Evolutionary conservation across 2,888 invertebrate species (phyloP), one percentile per base, ranked within the genome.

Genomic region (Drosophila affinis): DNA sequence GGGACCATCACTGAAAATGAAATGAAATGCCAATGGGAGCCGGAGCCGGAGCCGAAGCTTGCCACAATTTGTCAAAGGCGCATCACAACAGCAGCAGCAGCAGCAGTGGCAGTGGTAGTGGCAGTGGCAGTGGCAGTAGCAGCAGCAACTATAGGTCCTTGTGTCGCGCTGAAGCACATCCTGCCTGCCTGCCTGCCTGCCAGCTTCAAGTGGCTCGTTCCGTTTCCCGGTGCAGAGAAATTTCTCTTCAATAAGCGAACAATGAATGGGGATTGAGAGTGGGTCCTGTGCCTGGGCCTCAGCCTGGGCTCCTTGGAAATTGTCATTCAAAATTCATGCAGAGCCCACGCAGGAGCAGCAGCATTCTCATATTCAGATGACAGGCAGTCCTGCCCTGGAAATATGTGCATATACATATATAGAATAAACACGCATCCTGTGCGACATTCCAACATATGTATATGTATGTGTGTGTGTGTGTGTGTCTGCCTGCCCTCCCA

Each of bases 251-350:
- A 57, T 67, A 67, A 67, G 56, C 67, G 67, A 64, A 67, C 67
- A 67, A 67, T 67, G 56, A 44, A 64, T 67, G 52, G 57, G 46
- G 51, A 45, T 55, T 46, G 64, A 47, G 46, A 55, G 52, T 56
- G 53, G 77, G 54, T 49, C 47, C 57, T 27, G 57, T n/a, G 39
- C 61, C 61, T 54, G 51, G 3, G 32, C 32, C 10, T 67, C 47
- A 56, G 27, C 7, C 27, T 0, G 7, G 27, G 12, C 45, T 58
- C 34, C 70, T 53, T 56, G 52, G 49, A 64, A 67, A 67, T 64
- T 81, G 85, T 72, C 76, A 82, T 83, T 85, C 79, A 73, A 83
- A 83, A 83, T 83, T 85, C 83, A 82, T 72, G 75, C 80, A 84
- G 58, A 76, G 63, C 79, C 83, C 83, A 83, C 79, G 71, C 79